Evolutionary conservation across 2,113 vertebrate genomes (phyloP).

Genomic region (Otis tarda): DNA sequence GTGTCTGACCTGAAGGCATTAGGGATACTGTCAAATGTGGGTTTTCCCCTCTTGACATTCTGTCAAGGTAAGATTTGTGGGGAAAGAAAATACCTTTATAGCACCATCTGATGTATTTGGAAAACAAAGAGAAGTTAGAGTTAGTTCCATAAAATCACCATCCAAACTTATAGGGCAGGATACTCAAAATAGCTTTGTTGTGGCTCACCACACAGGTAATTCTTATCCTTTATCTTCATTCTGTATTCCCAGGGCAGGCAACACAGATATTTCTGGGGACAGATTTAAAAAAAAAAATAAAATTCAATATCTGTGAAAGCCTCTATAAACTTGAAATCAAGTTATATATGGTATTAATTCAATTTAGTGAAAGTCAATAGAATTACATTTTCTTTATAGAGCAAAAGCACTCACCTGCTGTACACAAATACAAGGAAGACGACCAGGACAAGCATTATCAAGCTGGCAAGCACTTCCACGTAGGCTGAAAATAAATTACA

Average conservation of each 20-base stretch:
- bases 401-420: constrained; percentile 33
- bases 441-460: constrained; percentile 39
- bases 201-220: neutral
- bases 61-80: neutral
- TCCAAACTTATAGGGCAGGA: neutral
- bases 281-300: neutral
- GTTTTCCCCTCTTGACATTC: neutral
- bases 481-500: constrained; percentile 46
- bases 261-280: neutral
- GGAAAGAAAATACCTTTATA: neutral
- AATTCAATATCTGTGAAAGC: constrained; percentile 35
- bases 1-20: neutral
- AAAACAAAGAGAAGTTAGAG: neutral
- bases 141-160: neutral
- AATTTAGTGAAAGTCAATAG: constrained; percentile 12
- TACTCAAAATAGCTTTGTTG: neutral
- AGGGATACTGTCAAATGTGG: neutral
- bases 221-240: neutral
- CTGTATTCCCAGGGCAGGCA: neutral
- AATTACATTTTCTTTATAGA: constrained; percentile 22
- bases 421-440: constrained; percentile 9
- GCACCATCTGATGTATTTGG: neutral
- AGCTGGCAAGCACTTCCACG: neutral
- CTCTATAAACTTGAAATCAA: neutral
- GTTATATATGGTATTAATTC: constrained; percentile 7